A percentile compares a stretch with the other conserved stretches of the same genome.
These are phyloP conservation scores for Gisinianus flammeolus DNA, from an alignment of 2,888 invertebrate genomes.

Conservation along the genomic window DNA sequence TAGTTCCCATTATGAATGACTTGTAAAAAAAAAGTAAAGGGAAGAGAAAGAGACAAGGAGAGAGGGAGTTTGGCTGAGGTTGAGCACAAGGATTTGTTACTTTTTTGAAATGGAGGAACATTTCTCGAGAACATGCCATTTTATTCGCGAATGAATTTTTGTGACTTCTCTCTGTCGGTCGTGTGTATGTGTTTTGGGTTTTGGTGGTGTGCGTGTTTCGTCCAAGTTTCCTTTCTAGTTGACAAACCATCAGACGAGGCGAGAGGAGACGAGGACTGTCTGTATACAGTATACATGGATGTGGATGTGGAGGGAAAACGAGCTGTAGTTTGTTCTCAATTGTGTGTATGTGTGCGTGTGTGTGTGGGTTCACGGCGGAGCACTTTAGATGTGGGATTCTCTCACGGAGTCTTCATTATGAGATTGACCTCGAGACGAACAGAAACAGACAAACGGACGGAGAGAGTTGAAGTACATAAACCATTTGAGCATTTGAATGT, in stretches of 20 bases:
- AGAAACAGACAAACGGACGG: neutral
- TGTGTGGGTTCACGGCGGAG: neutral
- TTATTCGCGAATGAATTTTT: neutral
- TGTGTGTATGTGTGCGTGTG: neutral
- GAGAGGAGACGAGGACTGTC: neutral
- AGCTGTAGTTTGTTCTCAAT: neutral
- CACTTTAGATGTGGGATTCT: neutral
- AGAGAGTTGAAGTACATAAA: neutral
- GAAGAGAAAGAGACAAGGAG: neutral
- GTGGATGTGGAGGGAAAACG: neutral
- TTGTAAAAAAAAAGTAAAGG: neutral
- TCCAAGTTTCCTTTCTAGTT: neutral
- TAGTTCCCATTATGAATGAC: too few relatives aligned
- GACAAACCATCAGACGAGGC: neutral
- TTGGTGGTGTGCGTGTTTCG: neutral
- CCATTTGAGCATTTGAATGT: neutral
- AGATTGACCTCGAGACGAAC: neutral
- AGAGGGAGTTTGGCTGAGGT: neutral
- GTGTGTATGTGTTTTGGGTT: too few relatives aligned
- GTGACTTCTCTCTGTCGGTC: neutral
- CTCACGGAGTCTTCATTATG: neutral
- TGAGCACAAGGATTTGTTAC: neutral
- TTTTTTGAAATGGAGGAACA: neutral
- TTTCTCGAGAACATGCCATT: constrained; percentile 2
- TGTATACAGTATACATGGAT: neutral